A percentile compares a stretch with the other conserved stretches of the same genome.
phyloP scores from a whole-genome alignment of 2,888 invertebrate species.

The Philereme vetulata region DNA sequence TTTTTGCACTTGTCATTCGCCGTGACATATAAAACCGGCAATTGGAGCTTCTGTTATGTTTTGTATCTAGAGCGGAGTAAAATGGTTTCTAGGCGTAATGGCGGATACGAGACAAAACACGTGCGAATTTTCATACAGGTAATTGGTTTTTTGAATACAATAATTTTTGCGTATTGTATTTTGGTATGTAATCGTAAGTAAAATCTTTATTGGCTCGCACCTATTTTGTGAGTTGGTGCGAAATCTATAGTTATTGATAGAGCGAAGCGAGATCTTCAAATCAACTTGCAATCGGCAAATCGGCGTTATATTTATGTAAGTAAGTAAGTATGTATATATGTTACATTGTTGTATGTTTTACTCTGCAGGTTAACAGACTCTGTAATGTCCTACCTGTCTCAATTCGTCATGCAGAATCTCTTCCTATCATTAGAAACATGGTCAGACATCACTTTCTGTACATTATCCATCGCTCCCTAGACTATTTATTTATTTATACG shows the following conservation, averaged over 20 bases:
- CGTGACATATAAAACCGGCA: conserved; percentile 42
- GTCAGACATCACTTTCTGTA: too few species aligned
- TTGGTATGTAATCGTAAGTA: background rate
- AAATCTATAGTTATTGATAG: background rate
- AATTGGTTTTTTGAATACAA: conserved; percentile 22
- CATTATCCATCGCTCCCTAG: too few species aligned
- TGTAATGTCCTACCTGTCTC: too few species aligned
- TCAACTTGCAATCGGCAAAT: too few species aligned
- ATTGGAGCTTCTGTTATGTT: conserved; percentile 36
- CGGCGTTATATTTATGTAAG: too few species aligned
- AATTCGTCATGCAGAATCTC: too few species aligned
- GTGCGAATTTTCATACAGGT: conserved; percentile 4
- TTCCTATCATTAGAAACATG: too few species aligned
- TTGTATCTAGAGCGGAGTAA: conserved; percentile 37
- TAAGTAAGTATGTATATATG: too few species aligned
- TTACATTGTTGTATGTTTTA: too few species aligned
- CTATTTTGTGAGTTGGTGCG: background rate
- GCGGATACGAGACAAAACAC: conserved; percentile 33
- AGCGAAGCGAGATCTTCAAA: background rate
- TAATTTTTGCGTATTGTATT: background rate
- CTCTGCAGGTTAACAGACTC: too few species aligned
- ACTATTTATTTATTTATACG: too few species aligned
- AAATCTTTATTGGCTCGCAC: background rate
- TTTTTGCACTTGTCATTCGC: conserved; percentile 44
- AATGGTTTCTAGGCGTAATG: conserved; percentile 43